These are phyloP conservation scores for Nemotelus nigrinus DNA, from an alignment of 2,888 invertebrate genomes.

Conservation along the genomic window DNA sequence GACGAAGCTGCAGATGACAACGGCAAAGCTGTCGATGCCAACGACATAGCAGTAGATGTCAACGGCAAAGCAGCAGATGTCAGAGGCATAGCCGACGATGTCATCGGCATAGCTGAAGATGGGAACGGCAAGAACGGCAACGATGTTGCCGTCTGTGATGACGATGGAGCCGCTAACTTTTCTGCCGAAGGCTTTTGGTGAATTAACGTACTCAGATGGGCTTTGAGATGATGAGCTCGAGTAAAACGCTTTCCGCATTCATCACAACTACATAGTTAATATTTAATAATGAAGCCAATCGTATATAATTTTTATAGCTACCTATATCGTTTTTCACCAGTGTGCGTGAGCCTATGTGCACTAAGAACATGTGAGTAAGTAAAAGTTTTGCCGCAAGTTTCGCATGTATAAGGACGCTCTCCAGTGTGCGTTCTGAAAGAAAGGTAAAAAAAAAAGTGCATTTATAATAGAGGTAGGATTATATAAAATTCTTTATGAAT, in stretches of 20 bases:
- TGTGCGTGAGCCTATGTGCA: constrained; percentile 61
- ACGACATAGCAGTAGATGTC: background rate
- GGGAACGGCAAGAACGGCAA: background rate
- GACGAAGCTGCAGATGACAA: background rate
- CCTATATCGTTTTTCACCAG: constrained; percentile 62
- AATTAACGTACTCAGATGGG: constrained; percentile 61
- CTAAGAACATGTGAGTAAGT: constrained; percentile 63
- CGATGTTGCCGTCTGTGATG: background rate
- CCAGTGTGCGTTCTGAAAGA: constrained; percentile 61
- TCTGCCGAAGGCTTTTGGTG: constrained; percentile 55
- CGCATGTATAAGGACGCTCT: constrained; percentile 61
- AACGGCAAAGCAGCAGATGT: background rate
- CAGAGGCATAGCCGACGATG: background rate
- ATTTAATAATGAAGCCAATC: background rate
- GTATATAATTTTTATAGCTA: constrained; percentile 50
- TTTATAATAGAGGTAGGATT: background rate
- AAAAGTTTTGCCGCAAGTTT: constrained; percentile 62
- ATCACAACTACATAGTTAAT: constrained; percentile 55
- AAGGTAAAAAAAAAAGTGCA: constrained; percentile 7
- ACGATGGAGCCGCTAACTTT: background rate
- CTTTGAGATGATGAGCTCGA: constrained; percentile 62
- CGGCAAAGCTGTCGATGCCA: background rate
- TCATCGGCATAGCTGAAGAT: background rate
- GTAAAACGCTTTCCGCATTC: constrained; percentile 62
- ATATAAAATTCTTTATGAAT: background rate